phyloP scores from a whole-genome alignment of 2,113 vertebrate genomes.

The Marmota monax region DNA sequence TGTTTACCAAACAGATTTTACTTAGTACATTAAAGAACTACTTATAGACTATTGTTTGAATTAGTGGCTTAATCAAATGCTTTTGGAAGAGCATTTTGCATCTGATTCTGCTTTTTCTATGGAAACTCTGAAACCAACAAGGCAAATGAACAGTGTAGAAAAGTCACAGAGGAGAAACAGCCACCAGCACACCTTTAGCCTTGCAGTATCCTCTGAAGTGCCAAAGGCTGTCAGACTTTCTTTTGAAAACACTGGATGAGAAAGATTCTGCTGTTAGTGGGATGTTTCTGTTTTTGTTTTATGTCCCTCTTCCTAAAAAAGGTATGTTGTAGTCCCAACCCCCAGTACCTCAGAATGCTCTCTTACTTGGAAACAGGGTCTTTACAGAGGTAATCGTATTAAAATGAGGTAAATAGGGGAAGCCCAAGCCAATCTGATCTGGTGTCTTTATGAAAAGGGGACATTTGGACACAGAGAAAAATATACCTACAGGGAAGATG shows the following conservation, averaged over 20 bases:
- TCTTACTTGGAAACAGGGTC: background rate
- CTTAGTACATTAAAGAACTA: background rate
- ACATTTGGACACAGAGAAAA: background rate
- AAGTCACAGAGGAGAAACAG: slow-evolving; percentile 74
- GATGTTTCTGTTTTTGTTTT: background rate
- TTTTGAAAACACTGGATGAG: slow-evolving; percentile 80
- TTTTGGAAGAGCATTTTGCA: slow-evolving; percentile 34
- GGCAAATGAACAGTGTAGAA: slow-evolving; percentile 75
- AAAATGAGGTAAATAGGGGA: background rate
- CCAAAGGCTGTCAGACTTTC: slow-evolving; percentile 80
- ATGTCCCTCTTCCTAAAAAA: background rate
- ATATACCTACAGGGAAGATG: background rate
- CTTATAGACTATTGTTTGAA: slow-evolving; percentile 27
- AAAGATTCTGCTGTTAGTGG: slow-evolving; percentile 73
- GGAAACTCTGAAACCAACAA: slow-evolving; percentile 40
- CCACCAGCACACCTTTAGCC: slow-evolving; percentile 45
- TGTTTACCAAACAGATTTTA: slow-evolving; percentile 42
- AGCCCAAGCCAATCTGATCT: background rate
- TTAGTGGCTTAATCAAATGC: background rate
- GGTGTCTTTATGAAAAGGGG: background rate
- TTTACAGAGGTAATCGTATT: background rate
- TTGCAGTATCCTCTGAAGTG: slow-evolving; percentile 69
- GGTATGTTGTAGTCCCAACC: background rate
- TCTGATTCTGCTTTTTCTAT: slow-evolving; percentile 65
- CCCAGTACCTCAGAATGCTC: background rate